Evolutionary conservation across 1,140 invertebrate species (phyloP).

Genomic region (Drosophila albomicans): DNA sequence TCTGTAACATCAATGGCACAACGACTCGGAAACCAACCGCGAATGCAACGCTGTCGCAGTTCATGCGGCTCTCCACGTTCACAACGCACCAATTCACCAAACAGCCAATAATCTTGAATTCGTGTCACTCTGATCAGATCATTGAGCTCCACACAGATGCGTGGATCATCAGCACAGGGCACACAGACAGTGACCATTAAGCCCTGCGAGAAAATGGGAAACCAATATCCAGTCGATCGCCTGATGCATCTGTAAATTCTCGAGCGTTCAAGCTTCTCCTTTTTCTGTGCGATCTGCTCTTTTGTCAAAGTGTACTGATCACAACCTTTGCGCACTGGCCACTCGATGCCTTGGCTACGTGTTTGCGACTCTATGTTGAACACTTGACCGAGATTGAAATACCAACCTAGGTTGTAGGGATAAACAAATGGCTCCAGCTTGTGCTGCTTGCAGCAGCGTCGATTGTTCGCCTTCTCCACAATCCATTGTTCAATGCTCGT

Average conservation of each 20-base stretch:
- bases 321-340: conserved; percentile 93
- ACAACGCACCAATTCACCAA: conserved; percentile 89
- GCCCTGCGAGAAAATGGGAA: conserved; percentile 90
- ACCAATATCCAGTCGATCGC: conserved; percentile 90
- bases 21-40: conserved; percentile 94
- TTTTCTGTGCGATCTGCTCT: conserved; percentile 96
- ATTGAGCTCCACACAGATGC: conserved; percentile 89
- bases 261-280: conserved; percentile 91
- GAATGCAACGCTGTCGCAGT: conserved; percentile 52
- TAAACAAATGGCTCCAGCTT: conserved; percentile 88
- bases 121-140: conserved; percentile 93
- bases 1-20: conserved; percentile 87
- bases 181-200: conserved; percentile 89
- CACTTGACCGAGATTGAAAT: conserved; percentile 86
- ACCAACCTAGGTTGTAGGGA: conserved; percentile 95
- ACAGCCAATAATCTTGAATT: conserved; percentile 93
- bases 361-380: conserved; percentile 88
- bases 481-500: conserved; percentile 99
- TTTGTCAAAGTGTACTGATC: conserved; percentile 94
- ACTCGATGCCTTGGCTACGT: conserved; percentile 92
- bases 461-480: conserved; percentile 89
- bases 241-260: conserved; percentile 88
- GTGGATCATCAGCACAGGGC: conserved; percentile 93
- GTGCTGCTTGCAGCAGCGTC: not conserved
- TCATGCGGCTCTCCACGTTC: conserved; percentile 34